Conservation (phyloP, 2,888 invertebrate genomes). For the Stictocephala bisonia region DNA sequence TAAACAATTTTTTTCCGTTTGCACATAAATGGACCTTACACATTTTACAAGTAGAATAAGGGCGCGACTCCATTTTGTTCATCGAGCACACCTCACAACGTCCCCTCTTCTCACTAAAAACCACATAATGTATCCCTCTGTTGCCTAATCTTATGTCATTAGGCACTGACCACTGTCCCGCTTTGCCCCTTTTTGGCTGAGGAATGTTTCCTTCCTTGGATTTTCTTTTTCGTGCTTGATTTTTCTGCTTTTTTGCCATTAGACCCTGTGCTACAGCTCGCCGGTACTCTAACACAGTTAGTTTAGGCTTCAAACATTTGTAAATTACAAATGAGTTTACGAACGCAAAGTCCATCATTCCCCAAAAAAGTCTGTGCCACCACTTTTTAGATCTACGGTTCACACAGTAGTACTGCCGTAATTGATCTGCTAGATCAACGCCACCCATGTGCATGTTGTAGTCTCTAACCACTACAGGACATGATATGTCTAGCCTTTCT, state of each 20-base stretch:
- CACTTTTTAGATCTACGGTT: slow-evolving; percentile 23
- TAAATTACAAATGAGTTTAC: slow-evolving; percentile 21
- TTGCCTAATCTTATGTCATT: slow-evolving; percentile 29
- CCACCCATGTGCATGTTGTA: slow-evolving; percentile 29
- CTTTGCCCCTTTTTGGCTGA: slow-evolving; percentile 35
- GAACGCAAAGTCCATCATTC: slow-evolving; percentile 29
- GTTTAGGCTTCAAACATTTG: no score
- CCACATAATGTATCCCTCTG: background rate
- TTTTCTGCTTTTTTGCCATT: slow-evolving; percentile 17
- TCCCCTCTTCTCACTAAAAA: background rate
- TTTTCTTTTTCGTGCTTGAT: slow-evolving; percentile 3
- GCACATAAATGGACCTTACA: slow-evolving; percentile 25
- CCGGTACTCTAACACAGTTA: background rate
- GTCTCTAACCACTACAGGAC: slow-evolving; percentile 8
- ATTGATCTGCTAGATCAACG: slow-evolving; percentile 27
- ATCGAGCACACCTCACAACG: slow-evolving; percentile 19
- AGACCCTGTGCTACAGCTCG: slow-evolving; percentile 35
- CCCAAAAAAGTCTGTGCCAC: slow-evolving; percentile 45
- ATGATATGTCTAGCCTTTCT: slow-evolving; percentile 18
- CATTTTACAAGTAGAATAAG: slow-evolving; percentile 18
- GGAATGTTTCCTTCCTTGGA: background rate
- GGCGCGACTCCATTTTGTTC: slow-evolving; percentile 7
- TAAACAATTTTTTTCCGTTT: no score
- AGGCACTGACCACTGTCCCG: slow-evolving; percentile 23
- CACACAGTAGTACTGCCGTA: slow-evolving; percentile 26